A percentile compares a stretch with the other conserved stretches of the same genome.
Evolutionary conservation across 2,797 vertebrate genomes (phyloP).

Genomic region (Aythya fuligula): DNA sequence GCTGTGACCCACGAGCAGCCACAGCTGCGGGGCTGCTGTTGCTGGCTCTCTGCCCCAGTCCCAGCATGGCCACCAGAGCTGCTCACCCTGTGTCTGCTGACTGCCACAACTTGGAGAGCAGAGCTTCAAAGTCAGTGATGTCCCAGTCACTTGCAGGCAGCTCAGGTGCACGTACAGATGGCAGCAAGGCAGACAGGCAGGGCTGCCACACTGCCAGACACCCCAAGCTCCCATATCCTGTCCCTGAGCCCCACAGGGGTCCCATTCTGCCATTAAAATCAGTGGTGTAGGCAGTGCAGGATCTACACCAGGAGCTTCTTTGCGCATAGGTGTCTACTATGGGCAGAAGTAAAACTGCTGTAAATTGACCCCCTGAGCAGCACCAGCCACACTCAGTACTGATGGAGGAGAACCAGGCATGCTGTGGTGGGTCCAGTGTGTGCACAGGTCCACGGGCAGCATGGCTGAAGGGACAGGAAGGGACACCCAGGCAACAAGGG

Average conservation of each 20-base stretch:
- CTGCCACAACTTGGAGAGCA: fast-evolving
- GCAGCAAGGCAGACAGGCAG: background rate
- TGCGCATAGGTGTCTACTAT: background rate
- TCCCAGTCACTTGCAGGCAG: background rate
- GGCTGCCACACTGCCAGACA: fast-evolving
- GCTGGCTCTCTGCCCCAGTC: background rate
- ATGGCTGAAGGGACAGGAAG: background rate
- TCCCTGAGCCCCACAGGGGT: background rate
- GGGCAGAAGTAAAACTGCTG: background rate
- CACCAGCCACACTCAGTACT: background rate
- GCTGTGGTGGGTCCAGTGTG: fast-evolving
- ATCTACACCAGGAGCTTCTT: background rate
- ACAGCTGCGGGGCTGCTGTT: background rate
- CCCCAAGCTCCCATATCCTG: fast-evolving
- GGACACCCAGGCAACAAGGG: background rate
- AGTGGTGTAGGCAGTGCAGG: background rate
- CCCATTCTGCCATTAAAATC: background rate
- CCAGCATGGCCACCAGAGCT: fast-evolving
- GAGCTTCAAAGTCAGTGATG: fast-evolving
- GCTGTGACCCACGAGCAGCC: background rate
- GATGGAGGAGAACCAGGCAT: background rate
- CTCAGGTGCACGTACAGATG: fast-evolving
- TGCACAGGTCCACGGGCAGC: fast-evolving
- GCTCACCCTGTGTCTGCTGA: background rate
- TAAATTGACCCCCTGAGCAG: background rate